Base-by-base conservation (phyloP, 2,113 vertebrate species). In the Atractosteus spatula region DNA sequence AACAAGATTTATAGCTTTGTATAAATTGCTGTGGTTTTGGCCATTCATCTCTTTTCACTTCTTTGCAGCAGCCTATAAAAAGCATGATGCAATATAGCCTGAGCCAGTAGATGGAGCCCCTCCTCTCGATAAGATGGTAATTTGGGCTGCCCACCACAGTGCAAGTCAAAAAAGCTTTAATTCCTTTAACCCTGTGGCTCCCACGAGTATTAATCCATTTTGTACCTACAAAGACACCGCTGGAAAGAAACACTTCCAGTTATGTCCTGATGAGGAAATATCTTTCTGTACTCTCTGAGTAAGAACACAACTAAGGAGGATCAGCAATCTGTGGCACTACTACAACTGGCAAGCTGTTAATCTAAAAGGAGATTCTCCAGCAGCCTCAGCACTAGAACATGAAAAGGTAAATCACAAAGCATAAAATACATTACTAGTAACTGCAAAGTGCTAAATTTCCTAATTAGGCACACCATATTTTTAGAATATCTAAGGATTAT, bases 181-280 rank as follows among this genome's bases (percentile, higher is more conserved):
- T 47, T 66, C 43, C 43, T 66, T 66, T 13, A 66, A 66, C 64
- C 64, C 43, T n/a, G 62, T 17, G 62, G 4, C 3, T 63, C 62
- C 62, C 42, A 13, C 7, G 3, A 44, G 42, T 13, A 45, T 47
- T 14, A n/a, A 45, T 4, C 43, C 42, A 44, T 3, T 3, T 12
- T 3, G 6, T 13, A 3, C 63, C 42, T 4, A 45, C 43, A 13
- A 83, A 51, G 2, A 51, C 6, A 12, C 8, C 5, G 54, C 7
- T 45, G n/a, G 14, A 59, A 43, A n/a, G 41, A 12, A 14, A 3
- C 13, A 44, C 43, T 14, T n/a, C 29, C 29, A 29, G 29, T 29
- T 29, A 29, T 29, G 29, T 29, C 29, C 29, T 29, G 29, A 29
- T 29, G 29, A 29, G 29, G 29, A 29, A 29, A 29, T 29, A 29